phyloP scores from a whole-genome alignment of 30 jellyfish, hydroid and myxozoan species.

The Aurelia aurita region DNA sequence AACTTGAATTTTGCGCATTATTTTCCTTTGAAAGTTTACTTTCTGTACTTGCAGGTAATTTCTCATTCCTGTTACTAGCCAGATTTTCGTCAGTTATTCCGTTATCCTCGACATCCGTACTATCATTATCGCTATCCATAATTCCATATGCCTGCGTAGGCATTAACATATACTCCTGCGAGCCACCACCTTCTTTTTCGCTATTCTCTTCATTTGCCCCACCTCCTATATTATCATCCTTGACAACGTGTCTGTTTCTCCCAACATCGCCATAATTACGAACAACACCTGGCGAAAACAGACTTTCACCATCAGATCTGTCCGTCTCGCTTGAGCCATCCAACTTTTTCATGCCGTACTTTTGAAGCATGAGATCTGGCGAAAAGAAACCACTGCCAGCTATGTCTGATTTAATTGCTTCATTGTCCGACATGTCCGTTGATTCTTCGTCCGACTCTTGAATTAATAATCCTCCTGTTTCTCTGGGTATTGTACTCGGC shows the following conservation, averaged over 20 bases:
- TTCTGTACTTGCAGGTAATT: no score
- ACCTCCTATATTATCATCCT: neutral
- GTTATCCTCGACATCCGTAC: constrained; percentile 1
- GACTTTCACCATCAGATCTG: no score
- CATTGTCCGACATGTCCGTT: constrained; percentile 32
- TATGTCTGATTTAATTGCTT: neutral
- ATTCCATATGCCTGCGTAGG: constrained; percentile 45
- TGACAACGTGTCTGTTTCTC: neutral
- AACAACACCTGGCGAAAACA: no score
- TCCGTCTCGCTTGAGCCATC: no score
- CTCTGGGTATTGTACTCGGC: neutral
- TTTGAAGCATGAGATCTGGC: neutral
- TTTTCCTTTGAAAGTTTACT: no score
- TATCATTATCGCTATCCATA: neutral
- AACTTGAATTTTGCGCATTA: no score
- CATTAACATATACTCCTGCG: constrained; percentile 27
- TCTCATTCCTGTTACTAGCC: no score
- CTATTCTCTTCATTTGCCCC: neutral
- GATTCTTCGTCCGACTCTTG: constrained; percentile 28
- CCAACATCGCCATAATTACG: neutral
- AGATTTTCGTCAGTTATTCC: no score
- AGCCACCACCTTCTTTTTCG: neutral
- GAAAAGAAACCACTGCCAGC: constrained; percentile 17
- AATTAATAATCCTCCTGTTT: neutral
- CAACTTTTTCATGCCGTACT: no score